Percentiles rank a stretch among this genome's conserved stretches.
Evolutionary conservation across 2,888 invertebrate species (phyloP).

Genomic region (Tiphia femorata): DNA sequence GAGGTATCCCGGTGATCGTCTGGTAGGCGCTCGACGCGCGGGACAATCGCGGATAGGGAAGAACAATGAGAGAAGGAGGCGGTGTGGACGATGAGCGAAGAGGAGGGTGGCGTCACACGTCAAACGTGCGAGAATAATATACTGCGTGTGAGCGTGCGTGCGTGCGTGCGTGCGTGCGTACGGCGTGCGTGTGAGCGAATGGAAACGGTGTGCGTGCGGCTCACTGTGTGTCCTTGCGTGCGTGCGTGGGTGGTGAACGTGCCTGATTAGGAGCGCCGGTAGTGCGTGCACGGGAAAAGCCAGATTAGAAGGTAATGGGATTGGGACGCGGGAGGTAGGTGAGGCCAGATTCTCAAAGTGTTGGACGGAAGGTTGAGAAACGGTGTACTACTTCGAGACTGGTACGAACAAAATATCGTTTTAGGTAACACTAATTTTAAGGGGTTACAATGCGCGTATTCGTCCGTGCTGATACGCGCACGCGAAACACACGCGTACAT

Average conservation of each 20-base stretch:
- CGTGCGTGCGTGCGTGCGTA: constrained; percentile 7
- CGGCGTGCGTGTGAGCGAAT: no score
- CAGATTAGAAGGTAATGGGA: no score
- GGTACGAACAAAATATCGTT: constrained; percentile 43
- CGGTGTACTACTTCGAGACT: constrained; percentile 44
- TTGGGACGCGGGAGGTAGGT: neutral
- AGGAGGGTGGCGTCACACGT: constrained; percentile 13
- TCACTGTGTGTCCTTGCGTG: neutral
- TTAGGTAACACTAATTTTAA: constrained; percentile 32
- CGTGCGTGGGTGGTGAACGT: constrained; percentile 4
- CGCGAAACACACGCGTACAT: constrained; percentile 33
- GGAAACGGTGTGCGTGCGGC: constrained; percentile 9
- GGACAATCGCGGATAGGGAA: no score
- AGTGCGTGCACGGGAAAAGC: constrained; percentile 14
- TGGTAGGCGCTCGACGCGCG: no score
- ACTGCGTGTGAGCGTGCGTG: constrained; percentile 14
- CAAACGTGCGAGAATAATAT: constrained; percentile 8
- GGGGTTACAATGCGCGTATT: constrained; percentile 27
- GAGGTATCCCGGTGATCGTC: no score
- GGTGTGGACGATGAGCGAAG: neutral
- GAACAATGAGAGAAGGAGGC: neutral
- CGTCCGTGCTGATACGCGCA: constrained; percentile 5
- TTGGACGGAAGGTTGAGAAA: constrained; percentile 32
- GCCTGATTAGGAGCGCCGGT: constrained; percentile 15
- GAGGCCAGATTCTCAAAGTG: constrained; percentile 25